These are phyloP conservation scores for Sardinella longiceps DNA, from an alignment of 2,797 vertebrate species.

Conservation along the genomic window DNA sequence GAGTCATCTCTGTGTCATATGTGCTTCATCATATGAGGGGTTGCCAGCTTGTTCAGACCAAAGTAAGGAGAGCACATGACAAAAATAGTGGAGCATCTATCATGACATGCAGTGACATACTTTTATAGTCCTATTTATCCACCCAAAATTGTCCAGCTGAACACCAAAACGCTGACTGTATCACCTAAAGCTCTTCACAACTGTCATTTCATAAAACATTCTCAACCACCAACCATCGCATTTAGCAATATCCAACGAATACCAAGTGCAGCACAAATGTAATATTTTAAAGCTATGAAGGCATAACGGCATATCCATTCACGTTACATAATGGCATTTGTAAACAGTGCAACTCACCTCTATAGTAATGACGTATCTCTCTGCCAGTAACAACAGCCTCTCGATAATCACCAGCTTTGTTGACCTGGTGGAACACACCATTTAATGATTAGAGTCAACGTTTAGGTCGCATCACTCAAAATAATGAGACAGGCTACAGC, in stretches of 20 bases:
- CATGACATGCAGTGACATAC: background rate
- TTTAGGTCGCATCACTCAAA: background rate
- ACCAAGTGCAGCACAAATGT: background rate
- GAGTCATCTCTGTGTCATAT: background rate
- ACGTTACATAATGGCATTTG: background rate
- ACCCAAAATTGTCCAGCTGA: background rate
- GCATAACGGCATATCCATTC: background rate
- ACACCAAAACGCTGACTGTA: background rate
- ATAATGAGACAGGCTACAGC: background rate
- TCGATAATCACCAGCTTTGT: constrained; percentile 99
- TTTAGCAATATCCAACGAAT: background rate
- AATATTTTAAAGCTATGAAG: background rate
- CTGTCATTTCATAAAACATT: background rate
- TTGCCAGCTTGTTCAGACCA: background rate
- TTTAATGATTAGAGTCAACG: constrained; percentile 33
- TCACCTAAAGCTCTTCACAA: background rate
- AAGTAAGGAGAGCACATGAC: background rate
- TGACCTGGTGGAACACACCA: constrained; percentile 75
- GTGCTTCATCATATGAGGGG: background rate
- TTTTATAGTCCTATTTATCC: background rate
- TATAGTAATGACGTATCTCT: constrained; percentile 98
- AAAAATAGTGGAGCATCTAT: background rate
- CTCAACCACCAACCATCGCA: background rate
- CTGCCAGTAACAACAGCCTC: constrained; percentile 92
- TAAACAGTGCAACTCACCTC: constrained; percentile 78